Base-by-base conservation (phyloP, 1,140 invertebrate genomes). In the Drosophila pseudoananassae region DNA sequence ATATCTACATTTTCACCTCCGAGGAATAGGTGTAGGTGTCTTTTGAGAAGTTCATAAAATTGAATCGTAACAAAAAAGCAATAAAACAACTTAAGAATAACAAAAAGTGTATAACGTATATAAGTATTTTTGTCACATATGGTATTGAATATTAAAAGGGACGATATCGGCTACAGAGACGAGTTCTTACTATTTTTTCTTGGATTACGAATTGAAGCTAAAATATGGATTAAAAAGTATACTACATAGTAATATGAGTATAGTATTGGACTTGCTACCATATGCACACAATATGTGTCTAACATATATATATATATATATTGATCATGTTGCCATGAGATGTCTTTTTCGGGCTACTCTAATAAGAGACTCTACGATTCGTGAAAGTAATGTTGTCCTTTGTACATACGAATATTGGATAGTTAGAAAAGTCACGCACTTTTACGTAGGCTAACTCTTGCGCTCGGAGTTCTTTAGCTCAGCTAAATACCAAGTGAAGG, bases 401-500 rank as follows among this genome's bases (percentile, higher is more conserved):
- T 87, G 83, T 87, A 87, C 83, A 87, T 87, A 59, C 68, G 58
- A 50, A 71, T 78, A 72, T 60, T 78, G 29, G 46, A 77, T 65
- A 64, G 51, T 77, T 78, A 38, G 55, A 78, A 65, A 78, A 46
- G 45, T 58, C 33, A 66, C 63, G 43, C 29, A 40, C 33, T 59
- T 47, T 50, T 17, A 27, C 27, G 36, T 60, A 55, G 68, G 71
- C 68, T 90, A 91, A 81, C 90, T 91, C 71, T 84, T 91, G 55
- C 81, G 74, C 47, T 91, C 90, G n/a, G 90, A 78, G 60, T 91
- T 88, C 72, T 92, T 90, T 64, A 96, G 78, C 82, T 95, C 95
- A 12, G 95, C 96, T 58, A 96, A 85, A 14, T 97, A 92, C 94
- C 95, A 96, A 17, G 96, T 97, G 92, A 96, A 97, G 1, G 96